Base-by-base conservation (phyloP, 2,113 vertebrate genomes). In the Parotia lawesii region DNA sequence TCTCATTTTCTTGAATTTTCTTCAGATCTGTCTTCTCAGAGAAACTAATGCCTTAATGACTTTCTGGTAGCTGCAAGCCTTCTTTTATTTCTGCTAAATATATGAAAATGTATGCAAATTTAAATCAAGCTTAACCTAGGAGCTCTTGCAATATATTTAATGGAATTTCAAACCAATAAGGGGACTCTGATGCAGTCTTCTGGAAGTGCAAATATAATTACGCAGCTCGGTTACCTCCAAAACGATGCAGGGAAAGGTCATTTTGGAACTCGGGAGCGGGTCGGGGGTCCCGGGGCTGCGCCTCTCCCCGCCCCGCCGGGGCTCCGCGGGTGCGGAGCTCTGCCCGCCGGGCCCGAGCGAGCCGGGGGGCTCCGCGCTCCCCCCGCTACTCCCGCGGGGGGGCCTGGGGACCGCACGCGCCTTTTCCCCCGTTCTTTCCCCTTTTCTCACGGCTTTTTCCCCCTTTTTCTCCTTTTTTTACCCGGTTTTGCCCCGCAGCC, bases 81-180 rank as follows among this genome's bases (percentile, higher is more conserved):
- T 99, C 98, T 99, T 99, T 99, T 99, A 99, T 99, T 99, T 99
- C 98, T 99, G 98, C 99, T 99, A 99, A 99, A 99, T 99, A 98
- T 99, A 99, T 99, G 99, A 99, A 99, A 99, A 99, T 99, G 98
- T 99, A 99, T 99, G 99, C 99, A 99, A 99, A 99, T 99, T 99
- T 99, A 99, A 99, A 99, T 99, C 99, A 99, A 99, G 98, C 98
- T 99, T 99, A 99, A 99, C 98, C 98, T 99, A 98, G 98, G 98
- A 98, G 98, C 98, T 98, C 97, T 97, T 97, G 98, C 98, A 98
- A 99, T 99, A 99, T 98, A 99, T 99, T 99, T 99, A 98, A 99
- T 98, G 98, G 98, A 98, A 99, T 99, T 98, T 99, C 98, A 98
- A 98, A 99, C 98, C 98, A 99, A 99, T 99, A 98, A 99, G 98